Conservation (phyloP, 2,888 invertebrate species). For the Chorisops tibialis region DNA sequence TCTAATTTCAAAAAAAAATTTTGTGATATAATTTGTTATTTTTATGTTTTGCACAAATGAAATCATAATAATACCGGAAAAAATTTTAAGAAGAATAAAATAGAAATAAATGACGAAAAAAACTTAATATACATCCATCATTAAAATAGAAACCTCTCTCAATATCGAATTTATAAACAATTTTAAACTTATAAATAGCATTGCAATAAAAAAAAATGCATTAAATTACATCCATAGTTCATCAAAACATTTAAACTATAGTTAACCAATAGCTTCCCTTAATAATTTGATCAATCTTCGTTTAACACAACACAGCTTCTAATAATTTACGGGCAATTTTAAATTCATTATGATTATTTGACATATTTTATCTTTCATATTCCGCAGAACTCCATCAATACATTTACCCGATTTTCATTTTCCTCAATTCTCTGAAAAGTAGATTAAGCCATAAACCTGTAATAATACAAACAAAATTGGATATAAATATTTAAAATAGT, state of each 20-base stretch:
- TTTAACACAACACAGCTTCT: too few relatives aligned
- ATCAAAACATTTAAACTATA: too few relatives aligned
- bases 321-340: too few relatives aligned
- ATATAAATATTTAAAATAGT: not conserved
- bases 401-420: not conserved
- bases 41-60: not conserved
- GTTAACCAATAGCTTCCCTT: too few relatives aligned
- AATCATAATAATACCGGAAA: not conserved
- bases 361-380: too few relatives aligned
- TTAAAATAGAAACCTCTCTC: conserved; percentile 11
- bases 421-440: not conserved
- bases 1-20: not conserved
- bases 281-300: too few relatives aligned
- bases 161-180: conserved; percentile 27
- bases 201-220: not conserved
- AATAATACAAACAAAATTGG: not conserved
- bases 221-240: not conserved
- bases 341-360: too few relatives aligned
- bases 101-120: not conserved
- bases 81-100: not conserved
- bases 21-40: not conserved
- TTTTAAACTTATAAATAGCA: not conserved
- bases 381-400: too few relatives aligned
- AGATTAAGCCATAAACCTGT: not conserved
- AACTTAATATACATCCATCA: not conserved